phyloP scores from a whole-genome alignment of 2,113 vertebrate species.

The Trichomycterus rosablanca region DNA sequence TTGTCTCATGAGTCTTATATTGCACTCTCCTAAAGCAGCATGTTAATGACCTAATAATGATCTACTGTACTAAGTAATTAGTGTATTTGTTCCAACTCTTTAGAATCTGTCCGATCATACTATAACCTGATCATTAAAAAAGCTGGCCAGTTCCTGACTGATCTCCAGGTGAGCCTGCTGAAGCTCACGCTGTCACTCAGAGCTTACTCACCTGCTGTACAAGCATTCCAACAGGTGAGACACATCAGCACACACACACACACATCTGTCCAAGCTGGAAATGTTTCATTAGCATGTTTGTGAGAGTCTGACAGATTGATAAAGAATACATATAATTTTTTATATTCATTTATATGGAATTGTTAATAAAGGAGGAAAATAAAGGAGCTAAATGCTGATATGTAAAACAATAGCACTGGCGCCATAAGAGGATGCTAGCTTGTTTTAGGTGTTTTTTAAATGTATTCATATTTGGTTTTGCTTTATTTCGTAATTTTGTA shows the following conservation, averaged over 20 bases:
- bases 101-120: slow-evolving; percentile 86
- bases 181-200: slow-evolving; percentile 85
- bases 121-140: slow-evolving; percentile 93
- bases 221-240: slow-evolving; percentile 88
- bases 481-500: slow-evolving; percentile 46
- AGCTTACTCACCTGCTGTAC: slow-evolving; percentile 82
- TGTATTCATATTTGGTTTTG: background rate
- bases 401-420: too few species aligned
- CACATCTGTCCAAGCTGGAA: background rate
- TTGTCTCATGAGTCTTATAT: too few species aligned
- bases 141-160: slow-evolving; percentile 88
- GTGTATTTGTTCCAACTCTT: background rate
- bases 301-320: background rate
- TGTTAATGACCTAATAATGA: too few species aligned
- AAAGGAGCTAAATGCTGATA: too few species aligned
- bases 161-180: slow-evolving; percentile 82
- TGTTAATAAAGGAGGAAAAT: too few species aligned
- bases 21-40: too few species aligned
- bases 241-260: background rate
- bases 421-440: too few species aligned
- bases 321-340: too few species aligned
- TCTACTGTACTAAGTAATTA: too few species aligned
- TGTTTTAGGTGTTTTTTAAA: background rate
- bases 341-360: too few species aligned
- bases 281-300: background rate